These are phyloP conservation scores for Meriones psammophilus DNA, from an alignment of 2,797 vertebrate genomes.

Conservation along the genomic window DNA sequence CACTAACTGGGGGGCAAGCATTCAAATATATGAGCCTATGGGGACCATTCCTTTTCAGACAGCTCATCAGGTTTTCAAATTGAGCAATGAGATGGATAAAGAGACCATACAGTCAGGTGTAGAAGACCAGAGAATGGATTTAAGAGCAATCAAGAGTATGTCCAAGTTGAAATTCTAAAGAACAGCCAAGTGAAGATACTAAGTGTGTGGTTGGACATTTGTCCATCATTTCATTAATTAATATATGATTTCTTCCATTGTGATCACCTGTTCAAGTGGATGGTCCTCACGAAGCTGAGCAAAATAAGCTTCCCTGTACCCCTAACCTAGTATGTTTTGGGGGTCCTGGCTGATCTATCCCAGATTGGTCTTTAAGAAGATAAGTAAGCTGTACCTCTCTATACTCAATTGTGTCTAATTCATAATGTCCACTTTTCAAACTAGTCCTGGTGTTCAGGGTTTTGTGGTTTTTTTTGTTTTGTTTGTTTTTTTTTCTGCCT, in stretches of 20 bases:
- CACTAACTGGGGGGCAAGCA: neutral
- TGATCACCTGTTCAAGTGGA: neutral
- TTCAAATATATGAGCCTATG: neutral
- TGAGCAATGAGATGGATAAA: conserved; percentile 3
- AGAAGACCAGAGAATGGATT: conserved; percentile 19
- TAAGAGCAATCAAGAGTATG: conserved; percentile 48
- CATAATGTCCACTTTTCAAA: neutral
- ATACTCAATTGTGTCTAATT: conserved; percentile 24
- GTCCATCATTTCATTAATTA: conserved; percentile 8
- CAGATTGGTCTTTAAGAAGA: conserved; percentile 26
- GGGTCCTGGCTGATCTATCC: neutral
- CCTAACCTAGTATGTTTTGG: conserved; percentile 1
- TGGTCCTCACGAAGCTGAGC: neutral
- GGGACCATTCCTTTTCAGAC: neutral
- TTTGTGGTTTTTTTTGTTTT: neutral
- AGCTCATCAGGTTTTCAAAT: neutral
- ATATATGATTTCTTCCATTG: neutral
- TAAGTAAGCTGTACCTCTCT: neutral
- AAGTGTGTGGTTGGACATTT: neutral
- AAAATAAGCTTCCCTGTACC: neutral
- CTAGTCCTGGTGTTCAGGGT: neutral
- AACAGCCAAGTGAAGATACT: neutral
- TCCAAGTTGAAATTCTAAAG: conserved; percentile 54
- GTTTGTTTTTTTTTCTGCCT: neutral
- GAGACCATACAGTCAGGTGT: neutral